phyloP scores from a whole-genome alignment of 2,113 vertebrate genomes.

The Sceloporus tristichus region DNA sequence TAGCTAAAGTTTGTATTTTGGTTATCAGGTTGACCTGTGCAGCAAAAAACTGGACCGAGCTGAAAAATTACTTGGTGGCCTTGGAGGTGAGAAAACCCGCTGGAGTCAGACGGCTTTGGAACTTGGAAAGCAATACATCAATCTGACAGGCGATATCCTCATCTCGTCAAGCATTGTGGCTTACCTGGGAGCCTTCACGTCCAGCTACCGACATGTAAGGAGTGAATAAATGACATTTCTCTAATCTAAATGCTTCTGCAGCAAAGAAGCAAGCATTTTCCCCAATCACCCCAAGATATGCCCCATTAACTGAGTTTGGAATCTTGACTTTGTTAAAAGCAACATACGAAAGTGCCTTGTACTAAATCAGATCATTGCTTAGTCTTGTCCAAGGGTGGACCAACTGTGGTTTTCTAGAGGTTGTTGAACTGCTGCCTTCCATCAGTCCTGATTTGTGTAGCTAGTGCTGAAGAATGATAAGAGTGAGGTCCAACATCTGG shows the following conservation, averaged over 20 bases:
- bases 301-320: background rate
- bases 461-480: background rate
- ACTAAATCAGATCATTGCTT: background rate
- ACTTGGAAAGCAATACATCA: constrained; percentile 83
- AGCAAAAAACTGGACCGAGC: constrained; percentile 88
- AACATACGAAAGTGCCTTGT: background rate
- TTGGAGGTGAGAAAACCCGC: constrained; percentile 88
- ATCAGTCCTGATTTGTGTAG: background rate
- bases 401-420: too few species aligned
- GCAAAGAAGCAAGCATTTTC: constrained; percentile 7
- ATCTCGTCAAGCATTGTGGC: constrained; percentile 87
- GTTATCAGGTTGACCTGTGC: constrained; percentile 84
- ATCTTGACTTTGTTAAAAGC: background rate
- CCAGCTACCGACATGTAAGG: constrained; percentile 86
- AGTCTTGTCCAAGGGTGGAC: background rate
- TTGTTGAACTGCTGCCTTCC: background rate
- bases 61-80: constrained; percentile 89
- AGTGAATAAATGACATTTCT: background rate
- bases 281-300: background rate
- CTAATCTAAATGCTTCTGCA: background rate
- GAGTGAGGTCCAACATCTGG: background rate
- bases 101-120: constrained; percentile 85
- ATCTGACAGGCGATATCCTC: constrained; percentile 88
- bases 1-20: constrained; percentile 6
- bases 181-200: constrained; percentile 90